Conservation (phyloP, 2,797 vertebrate genomes). For the Danio choprae region DNA sequence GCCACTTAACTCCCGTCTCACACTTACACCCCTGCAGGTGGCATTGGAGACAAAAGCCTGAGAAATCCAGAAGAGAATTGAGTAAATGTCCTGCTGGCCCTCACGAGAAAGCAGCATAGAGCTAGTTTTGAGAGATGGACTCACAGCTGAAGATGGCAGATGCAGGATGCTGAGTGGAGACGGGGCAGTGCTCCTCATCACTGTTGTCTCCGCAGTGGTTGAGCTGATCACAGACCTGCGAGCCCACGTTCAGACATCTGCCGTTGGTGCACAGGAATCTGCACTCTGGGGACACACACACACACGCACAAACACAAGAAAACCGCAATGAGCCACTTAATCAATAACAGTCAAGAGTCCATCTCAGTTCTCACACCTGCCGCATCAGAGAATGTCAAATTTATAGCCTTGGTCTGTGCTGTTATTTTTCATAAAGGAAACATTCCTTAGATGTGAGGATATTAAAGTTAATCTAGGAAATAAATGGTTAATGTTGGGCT, state of each 20-base stretch:
- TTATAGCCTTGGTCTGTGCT: neutral
- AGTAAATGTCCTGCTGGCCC: conserved; percentile 18
- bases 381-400: neutral
- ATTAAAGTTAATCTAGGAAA: too few relatives aligned
- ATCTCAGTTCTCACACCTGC: conserved; percentile 19
- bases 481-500: too few relatives aligned
- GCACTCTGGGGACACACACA: conserved; percentile 85
- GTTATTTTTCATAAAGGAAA: neutral
- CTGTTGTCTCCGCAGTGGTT: conserved; percentile 98
- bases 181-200: conserved; percentile 94
- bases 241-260: conserved; percentile 93
- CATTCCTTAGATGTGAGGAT: too few relatives aligned
- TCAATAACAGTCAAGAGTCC: conserved; percentile 19
- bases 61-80: conserved; percentile 29
- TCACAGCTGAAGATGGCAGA: conserved; percentile 95
- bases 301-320: conserved; percentile 40
- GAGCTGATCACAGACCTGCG: conserved; percentile 95
- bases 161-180: conserved; percentile 94
- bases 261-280: conserved; percentile 97
- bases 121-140: conserved; percentile 64
- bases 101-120: conserved; percentile 26
- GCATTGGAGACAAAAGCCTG: conserved; percentile 19
- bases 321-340: conserved; percentile 3
- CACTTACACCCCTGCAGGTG: conserved; percentile 39
- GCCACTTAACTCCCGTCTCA: conserved; percentile 39